Base-by-base conservation (phyloP, 2,113 vertebrate genomes). In the Eidolon helvum region DNA sequence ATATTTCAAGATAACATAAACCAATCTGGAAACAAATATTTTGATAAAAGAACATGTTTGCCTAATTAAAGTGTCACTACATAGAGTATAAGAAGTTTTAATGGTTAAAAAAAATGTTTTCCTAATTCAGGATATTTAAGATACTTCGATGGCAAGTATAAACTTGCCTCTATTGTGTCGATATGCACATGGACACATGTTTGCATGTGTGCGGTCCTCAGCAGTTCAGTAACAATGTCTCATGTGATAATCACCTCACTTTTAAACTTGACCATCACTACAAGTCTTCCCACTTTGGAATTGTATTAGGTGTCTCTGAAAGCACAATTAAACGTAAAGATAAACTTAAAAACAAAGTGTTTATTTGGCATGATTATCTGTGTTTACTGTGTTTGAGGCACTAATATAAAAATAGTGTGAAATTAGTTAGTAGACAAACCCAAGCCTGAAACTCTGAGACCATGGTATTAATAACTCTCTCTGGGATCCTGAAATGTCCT, bases 1-100 rank as follows among this genome's bases (percentile, higher is more conserved):
- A 18, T 92, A 92, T 93, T 97, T 94, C 77, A 86, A 91, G 97
- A 90, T 4, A 30, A 74, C 33, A 88, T 71, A 35, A 63, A 61
- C 57, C 48, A n/a, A 91, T 61, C 61, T 93, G 53, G 48, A 90
- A 97, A 71, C 33, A 96, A 75, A 90, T 45, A n/a, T 35, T 95
- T 94, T 74, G 10, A 53, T 83, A 75, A 96, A 95, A 83, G 59
- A 90, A 86, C 5, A 77, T 12, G 1, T 2, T 71, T 71, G 8
- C 43, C 79, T 90, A 90, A 90, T 61, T 74, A 59, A 87, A 79
- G 7, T 80, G 8, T 88, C 53, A 43, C 45, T 92, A 43, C 65
- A 48, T 65, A 16, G 8, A 74, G 30, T 24, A 26, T 43, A 45
- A 92, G 35, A 87, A 94, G 35, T 78, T 80, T 89, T 30, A 83